Base-by-base conservation (phyloP, 1,140 invertebrate species). In the Diorhabda elongata region DNA sequence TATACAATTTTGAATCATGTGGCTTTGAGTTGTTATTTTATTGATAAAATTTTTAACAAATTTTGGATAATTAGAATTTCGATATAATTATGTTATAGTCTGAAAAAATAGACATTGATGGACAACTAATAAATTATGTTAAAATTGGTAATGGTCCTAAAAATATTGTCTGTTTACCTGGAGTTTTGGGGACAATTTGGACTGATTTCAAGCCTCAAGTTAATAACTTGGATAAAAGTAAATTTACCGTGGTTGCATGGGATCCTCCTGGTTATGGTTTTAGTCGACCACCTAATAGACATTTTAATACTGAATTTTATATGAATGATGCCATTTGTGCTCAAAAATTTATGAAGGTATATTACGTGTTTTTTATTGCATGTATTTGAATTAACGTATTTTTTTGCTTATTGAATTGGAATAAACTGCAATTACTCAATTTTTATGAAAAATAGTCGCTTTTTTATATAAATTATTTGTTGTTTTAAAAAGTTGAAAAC, bases 231-330 rank as follows among this genome's bases (percentile, higher is more conserved):
- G 84, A 91, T 71, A 82, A 82, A 70, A 82, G 87, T 0, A 88
- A 91, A 71, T 89, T 93, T 67, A 92, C 89, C 5, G 73, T 95
- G 7, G 83, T 95, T n/a, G 90, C 87, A 0, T 94, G 92, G 91
- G 94, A 96, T 82, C 93, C 94, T 3, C 91, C 92, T 3, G 93
- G 94, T 2, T 96, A 94, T 84, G 94, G 94, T 5, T 88, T 88
- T 67, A 95, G 92, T 73, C 85, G 90, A 70, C 93, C 94, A 4
- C 92, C 93, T 3, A 81, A 89, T 42, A 84, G 90, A 71, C 82
- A 87, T 26, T 96, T 92, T 79, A 81, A 85, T 0, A 71, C 83
- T 4, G 84, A 92, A 71, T 95, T 93, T 79, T 90, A 88, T 70
- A 83, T 89, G 58, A 85, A 85, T 73, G 94, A 97, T 85, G 93